These are phyloP conservation scores for Pangasius mekongensis DNA, from an alignment of 2,797 vertebrate genomes.

Conservation along the genomic window DNA sequence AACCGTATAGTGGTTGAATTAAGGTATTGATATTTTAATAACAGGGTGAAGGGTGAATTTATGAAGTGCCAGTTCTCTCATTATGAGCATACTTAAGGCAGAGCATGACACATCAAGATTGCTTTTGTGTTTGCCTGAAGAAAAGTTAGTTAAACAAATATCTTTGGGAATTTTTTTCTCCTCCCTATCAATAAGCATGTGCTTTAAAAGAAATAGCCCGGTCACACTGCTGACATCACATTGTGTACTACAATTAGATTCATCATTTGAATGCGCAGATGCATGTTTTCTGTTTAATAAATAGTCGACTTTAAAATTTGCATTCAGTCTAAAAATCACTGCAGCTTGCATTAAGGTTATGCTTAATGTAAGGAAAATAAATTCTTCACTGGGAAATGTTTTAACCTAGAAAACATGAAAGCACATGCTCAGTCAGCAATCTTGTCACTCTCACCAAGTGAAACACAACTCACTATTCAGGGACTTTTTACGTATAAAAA, in stretches of 20 bases:
- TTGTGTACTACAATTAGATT: not conserved
- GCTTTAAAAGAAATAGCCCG: slow-evolving; percentile 39
- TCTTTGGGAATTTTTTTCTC: not conserved
- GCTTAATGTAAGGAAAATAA: not conserved
- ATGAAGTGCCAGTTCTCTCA: slow-evolving; percentile 15
- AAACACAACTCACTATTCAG: slow-evolving; percentile 29
- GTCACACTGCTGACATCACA: not conserved
- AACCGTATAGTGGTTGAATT: slow-evolving; percentile 2
- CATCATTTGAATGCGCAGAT: slow-evolving; percentile 20
- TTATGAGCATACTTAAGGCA: slow-evolving; percentile 1
- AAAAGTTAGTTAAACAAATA: not conserved
- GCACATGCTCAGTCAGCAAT: slow-evolving; percentile 3
- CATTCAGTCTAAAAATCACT: not conserved
- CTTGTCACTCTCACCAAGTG: not conserved
- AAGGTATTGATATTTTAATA: slow-evolving; percentile 6
- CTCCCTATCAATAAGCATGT: slow-evolving; percentile 66
- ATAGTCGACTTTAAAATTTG: slow-evolving; percentile 27
- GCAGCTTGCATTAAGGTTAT: not conserved
- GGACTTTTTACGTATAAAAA: slow-evolving; percentile 28
- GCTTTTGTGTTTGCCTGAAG: slow-evolving; percentile 23
- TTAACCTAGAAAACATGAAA: not conserved
- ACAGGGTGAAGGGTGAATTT: not conserved
- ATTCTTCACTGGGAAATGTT: not conserved
- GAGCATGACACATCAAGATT: slow-evolving; percentile 40
- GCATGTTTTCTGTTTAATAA: slow-evolving; percentile 45